Conservation (phyloP, 2,888 invertebrate genomes). For the Coenonympha arcania region DNA sequence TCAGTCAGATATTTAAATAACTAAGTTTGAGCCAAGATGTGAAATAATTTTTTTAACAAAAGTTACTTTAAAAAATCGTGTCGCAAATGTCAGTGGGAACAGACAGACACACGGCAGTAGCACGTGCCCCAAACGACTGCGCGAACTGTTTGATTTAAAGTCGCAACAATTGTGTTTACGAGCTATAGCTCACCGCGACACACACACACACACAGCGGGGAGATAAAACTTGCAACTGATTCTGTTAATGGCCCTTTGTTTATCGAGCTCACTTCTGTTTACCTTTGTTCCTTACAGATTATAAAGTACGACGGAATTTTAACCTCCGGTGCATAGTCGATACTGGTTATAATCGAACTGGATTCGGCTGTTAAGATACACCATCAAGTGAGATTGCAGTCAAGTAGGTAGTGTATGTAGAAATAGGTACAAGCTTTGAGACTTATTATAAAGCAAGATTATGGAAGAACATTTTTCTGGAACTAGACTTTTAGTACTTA, state of each 20-base stretch:
- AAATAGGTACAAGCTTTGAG: too few relatives aligned
- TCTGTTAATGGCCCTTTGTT: conserved; percentile 31
- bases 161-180: conserved; percentile 70
- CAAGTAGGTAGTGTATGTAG: too few relatives aligned
- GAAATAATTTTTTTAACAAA: too few relatives aligned
- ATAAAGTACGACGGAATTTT: background rate
- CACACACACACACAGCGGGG: conserved; percentile 7
- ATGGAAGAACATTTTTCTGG: too few relatives aligned
- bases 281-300: background rate
- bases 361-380: too few relatives aligned
- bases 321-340: too few relatives aligned
- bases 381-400: too few relatives aligned
- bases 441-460: too few relatives aligned
- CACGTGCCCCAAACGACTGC: conserved; percentile 70
- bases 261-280: conserved; percentile 22
- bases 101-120: conserved; percentile 39
- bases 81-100: conserved; percentile 31
- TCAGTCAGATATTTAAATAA: too few relatives aligned
- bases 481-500: too few relatives aligned
- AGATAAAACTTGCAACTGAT: conserved; percentile 30
- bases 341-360: too few relatives aligned
- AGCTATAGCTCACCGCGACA: conserved; percentile 30
- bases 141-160: conserved; percentile 71
- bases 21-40: too few relatives aligned
- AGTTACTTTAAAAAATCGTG: background rate